phyloP scores from a whole-genome alignment of 2,888 invertebrate genomes.

The Rhaphigaster nebulosa region DNA sequence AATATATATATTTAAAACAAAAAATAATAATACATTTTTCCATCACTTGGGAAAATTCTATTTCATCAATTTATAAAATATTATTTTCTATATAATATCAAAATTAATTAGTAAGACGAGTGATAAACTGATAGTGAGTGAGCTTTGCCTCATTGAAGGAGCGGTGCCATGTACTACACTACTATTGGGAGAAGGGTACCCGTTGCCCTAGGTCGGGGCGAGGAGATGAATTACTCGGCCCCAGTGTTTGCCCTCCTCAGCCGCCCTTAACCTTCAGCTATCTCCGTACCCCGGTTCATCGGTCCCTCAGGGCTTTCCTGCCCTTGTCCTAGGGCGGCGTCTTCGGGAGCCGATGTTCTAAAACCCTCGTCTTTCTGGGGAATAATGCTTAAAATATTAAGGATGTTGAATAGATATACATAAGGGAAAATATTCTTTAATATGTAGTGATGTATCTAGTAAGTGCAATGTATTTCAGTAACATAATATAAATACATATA shows the following conservation, averaged over 20 bases:
- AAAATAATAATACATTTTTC: too few species aligned
- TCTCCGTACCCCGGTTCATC: background rate
- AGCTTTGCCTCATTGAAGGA: background rate
- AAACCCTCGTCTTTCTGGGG: background rate
- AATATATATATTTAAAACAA: too few species aligned
- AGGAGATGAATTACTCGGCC: conserved; percentile 31
- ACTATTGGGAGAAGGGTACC: background rate
- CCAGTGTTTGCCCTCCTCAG: conserved; percentile 30
- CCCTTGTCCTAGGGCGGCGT: background rate
- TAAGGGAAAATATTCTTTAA: too few species aligned
- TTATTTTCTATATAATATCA: background rate
- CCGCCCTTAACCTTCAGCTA: conserved; percentile 48
- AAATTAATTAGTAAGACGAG: background rate
- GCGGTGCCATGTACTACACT: background rate
- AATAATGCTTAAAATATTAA: background rate
- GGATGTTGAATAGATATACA: background rate
- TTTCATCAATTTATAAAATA: too few species aligned
- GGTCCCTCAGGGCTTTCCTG: background rate
- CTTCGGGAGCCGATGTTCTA: background rate
- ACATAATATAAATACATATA: too few species aligned
- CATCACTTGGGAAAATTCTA: too few species aligned
- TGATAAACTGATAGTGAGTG: background rate
- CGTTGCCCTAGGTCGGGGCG: background rate
- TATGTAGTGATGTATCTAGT: too few species aligned
- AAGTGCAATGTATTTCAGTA: too few species aligned